A percentile compares a stretch with the other conserved stretches of the same genome.
Evolutionary conservation across 2,113 vertebrate genomes (phyloP).

Genomic region (Arenaria interpres): DNA sequence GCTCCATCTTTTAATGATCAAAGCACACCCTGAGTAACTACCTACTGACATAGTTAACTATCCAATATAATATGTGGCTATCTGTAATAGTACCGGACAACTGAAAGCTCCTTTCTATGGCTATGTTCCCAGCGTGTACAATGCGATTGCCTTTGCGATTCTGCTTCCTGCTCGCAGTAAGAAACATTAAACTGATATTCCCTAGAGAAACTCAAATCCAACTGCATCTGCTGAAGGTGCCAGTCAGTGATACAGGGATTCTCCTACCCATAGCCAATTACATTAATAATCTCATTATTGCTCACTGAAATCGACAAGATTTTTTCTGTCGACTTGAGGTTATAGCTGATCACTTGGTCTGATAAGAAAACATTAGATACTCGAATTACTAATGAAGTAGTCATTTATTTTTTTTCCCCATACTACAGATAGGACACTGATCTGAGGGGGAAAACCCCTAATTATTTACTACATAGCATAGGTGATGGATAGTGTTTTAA

Average conservation of each 20-base stretch:
- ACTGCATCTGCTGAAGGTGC: background rate
- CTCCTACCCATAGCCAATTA: background rate
- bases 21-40: background rate
- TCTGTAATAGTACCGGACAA: background rate
- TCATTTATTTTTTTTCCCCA: background rate
- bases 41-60: background rate
- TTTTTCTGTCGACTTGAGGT: background rate
- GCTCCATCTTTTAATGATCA: background rate
- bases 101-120: background rate
- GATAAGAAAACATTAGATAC: background rate
- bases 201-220: background rate
- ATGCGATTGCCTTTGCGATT: background rate
- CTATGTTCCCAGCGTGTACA: background rate
- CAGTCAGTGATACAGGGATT: background rate
- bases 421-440: background rate
- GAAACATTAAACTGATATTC: background rate
- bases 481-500: background rate
- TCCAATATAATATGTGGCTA: background rate
- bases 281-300: background rate
- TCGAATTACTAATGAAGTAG: background rate
- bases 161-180: background rate
- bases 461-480: background rate
- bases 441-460: background rate
- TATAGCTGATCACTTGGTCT: background rate
- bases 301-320: background rate